Evolutionary conservation across 2,888 invertebrate species (phyloP), one percentile per base, ranked within the genome.

Genomic region (Limulus polyphemus): DNA sequence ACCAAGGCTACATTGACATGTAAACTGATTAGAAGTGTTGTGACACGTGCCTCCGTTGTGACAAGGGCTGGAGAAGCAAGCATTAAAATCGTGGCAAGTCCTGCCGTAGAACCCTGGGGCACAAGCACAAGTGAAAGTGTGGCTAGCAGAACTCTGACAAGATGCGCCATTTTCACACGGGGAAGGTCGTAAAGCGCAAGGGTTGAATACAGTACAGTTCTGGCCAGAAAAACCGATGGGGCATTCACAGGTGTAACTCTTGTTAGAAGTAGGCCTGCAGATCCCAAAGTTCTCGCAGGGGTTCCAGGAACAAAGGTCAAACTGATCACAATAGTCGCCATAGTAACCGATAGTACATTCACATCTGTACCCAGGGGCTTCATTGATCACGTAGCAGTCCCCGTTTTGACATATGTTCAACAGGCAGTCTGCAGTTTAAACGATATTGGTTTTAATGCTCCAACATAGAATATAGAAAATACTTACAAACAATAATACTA

Each of bases 11-110:
- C 69, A 69, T 4, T 55, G 12, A 55, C 69, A 69, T 4, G 9
- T 47, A 17, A 58, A 63, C 10, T 46, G 65, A 54, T 32, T 32
- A 32, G 68, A 69, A 7, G 61, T 60, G 32, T 70, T 70, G 10
- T 63, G 50, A 62, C 77, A 77, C 7, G 65, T 67, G 12, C 70
- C 73, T 13, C 70, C 71, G 62, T 73, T 71, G 16, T 65, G 56
- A 61, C 77, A 77, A 0, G 74, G 75, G 7, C 62, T 57, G 1
- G 66, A 62, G 11, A 63, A 57, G 55, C 74, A 74, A 3, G 67
- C 69, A 57, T 74, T 68, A 16, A 59, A 61, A 10, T 61, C 56
- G 17, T 70, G 59, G 61, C 74, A 74, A 54, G 59, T 65, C 11
- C 62, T n/a, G 1, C 73, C 73, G 14, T 67, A 71, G 63, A 68